These are phyloP conservation scores for Porites lutea DNA, from an alignment of 64 coral and sea anemone species.

Conservation along the genomic window DNA sequence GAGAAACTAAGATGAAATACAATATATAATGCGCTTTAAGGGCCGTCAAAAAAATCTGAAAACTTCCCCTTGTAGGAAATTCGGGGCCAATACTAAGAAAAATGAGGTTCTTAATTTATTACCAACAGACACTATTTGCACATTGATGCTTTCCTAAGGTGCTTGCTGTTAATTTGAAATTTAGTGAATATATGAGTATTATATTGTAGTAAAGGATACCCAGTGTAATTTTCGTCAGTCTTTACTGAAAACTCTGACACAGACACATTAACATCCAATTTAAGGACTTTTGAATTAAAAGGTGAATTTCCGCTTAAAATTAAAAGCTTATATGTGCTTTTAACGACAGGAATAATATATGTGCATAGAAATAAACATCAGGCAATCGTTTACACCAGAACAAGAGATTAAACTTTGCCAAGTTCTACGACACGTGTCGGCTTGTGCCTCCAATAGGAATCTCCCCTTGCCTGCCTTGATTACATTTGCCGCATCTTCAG, in stretches of 20 bases:
- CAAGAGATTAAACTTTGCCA: neutral
- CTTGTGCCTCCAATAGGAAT: constrained; percentile 3
- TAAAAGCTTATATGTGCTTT: neutral
- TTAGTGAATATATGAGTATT: constrained; percentile 19
- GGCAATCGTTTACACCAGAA: constrained; percentile 3
- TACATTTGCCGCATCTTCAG: constrained; percentile 5
- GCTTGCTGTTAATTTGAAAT: constrained; percentile 10
- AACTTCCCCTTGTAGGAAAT: too few relatives aligned
- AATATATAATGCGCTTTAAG: too few relatives aligned
- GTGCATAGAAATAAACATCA: neutral
- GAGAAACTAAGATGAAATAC: neutral
- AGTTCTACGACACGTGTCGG: constrained; percentile 22
- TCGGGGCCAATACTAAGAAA: neutral
- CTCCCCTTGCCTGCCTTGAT: neutral
- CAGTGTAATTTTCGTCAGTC: too few relatives aligned
- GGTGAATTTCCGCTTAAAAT: neutral
- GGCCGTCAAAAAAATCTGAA: too few relatives aligned
- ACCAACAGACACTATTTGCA: neutral
- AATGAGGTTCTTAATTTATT: neutral
- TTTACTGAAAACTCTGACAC: too few relatives aligned
- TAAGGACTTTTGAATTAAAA: too few relatives aligned
- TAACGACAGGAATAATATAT: constrained; percentile 1
- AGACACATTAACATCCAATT: too few relatives aligned
- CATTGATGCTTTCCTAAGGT: neutral
- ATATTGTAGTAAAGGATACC: neutral